Evolutionary conservation across 2,888 invertebrate genomes (phyloP), one percentile per base, ranked within the genome.

Genomic region (Aromia moschata): DNA sequence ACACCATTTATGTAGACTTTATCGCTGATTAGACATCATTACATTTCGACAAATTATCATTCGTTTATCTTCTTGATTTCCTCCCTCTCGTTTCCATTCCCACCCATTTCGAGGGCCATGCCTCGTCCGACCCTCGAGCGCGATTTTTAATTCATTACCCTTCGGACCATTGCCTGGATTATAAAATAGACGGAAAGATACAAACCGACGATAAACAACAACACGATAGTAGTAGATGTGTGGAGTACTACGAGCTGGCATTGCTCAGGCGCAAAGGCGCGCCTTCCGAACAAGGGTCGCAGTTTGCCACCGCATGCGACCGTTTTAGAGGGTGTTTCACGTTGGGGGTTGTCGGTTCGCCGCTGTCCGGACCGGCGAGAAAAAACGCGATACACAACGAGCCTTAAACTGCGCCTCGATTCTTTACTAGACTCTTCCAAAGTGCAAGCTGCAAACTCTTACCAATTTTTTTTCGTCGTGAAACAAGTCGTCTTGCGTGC

Each of bases 291-390:
- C 61, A 64, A 66, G 67, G 65, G 62, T 64, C 55, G 64, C 49
- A 52, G 56, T 41, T 56, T 47, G 62, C 55, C 59, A 65, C 58
- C 59, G 64, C 66, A 63, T 66, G 67, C 60, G 62, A n/a, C 1
- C 41, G 41, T 9, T 56, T 55, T 47, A 53, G 53, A 64, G 63
- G 63, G 63, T 64, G 53, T 58, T 52, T 60, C 43, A 38, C 51
- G 60, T 41, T 58, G 54, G 64, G 54, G 52, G 67, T 47, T 58
- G 38, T 14, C 33, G 36, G 33, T 38, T 49, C 49, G 49, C 38
- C 25, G 25, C 20, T 25, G 33, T n/a, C 25, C 20, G 7, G 38
- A 38, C 20, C 25, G 15, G 1, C 25, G n/a, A 7, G 7, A n/a
- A n/a, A n/a, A n/a, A n/a, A n/a, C n/a, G n/a, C n/a, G n/a, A n/a